phyloP scores from a whole-genome alignment of 2,797 vertebrate species.

The Pipistrellus nathusii region DNA sequence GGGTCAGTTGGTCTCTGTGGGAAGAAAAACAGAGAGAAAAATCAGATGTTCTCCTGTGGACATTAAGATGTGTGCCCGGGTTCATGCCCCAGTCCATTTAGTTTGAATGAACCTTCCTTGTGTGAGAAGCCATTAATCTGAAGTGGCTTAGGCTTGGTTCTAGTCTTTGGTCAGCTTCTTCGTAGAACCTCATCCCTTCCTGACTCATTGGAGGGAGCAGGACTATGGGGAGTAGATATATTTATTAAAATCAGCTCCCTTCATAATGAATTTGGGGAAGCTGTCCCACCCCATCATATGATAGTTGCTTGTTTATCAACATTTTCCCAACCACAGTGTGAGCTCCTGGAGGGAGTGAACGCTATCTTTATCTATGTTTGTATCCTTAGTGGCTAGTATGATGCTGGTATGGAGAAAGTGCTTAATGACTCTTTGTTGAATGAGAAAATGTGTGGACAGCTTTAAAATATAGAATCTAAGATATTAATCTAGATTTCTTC shows the following conservation, averaged over 20 bases:
- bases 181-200: neutral
- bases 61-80: neutral
- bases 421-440: neutral
- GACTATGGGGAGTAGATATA: neutral
- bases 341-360: neutral
- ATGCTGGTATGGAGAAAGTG: neutral
- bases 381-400: neutral
- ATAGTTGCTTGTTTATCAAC: neutral
- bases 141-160: neutral
- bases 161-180: neutral
- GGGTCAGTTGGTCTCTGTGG: constrained; percentile 84
- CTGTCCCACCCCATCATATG: neutral
- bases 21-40: constrained; percentile 62
- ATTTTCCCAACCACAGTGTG: neutral
- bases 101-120: neutral
- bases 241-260: constrained; percentile 1
- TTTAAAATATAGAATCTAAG: neutral
- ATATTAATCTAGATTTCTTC: neutral
- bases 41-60: neutral
- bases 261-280: constrained; percentile 32
- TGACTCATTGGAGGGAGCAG: neutral
- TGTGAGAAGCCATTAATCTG: constrained; percentile 16
- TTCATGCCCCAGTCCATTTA: neutral
- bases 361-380: constrained; percentile 36
- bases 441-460: neutral